These are phyloP conservation scores for Halyomorpha halys DNA, from an alignment of 1,140 invertebrate species.

Conservation along the genomic window DNA sequence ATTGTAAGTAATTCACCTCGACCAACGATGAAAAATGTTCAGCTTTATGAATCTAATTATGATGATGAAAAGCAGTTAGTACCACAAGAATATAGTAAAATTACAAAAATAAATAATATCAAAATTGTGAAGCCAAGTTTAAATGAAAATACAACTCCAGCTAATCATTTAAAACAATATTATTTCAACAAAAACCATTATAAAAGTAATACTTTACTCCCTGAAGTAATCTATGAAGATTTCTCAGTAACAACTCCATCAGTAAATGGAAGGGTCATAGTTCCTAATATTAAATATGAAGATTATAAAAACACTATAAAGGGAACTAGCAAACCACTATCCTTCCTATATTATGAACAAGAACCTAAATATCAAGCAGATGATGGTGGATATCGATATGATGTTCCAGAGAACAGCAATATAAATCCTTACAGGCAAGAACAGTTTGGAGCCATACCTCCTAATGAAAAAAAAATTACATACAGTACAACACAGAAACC, in stretches of 20 bases:
- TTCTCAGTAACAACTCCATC: conserved; percentile 19
- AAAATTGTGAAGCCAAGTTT: no score
- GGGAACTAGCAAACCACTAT: conserved; percentile 6
- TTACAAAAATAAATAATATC: no score
- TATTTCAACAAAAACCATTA: conserved; percentile 1
- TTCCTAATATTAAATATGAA: neutral
- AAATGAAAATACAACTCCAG: neutral
- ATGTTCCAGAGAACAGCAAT: neutral
- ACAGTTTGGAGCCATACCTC: neutral
- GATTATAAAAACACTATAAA: conserved; percentile 8
- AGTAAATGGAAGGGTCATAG: neutral
- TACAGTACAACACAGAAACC: conserved; percentile 24
- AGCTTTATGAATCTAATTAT: no score
- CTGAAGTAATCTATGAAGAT: conserved; percentile 16
- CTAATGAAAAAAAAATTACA: neutral
- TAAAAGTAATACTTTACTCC: conserved; percentile 21
- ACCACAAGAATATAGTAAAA: no score
- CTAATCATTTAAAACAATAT: neutral
- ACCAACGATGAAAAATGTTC: no score
- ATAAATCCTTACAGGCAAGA: neutral
- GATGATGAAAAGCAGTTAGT: no score
- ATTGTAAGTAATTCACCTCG: no score
- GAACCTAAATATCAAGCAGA: conserved; percentile 12
- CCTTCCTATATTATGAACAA: conserved; percentile 2
- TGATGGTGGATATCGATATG: conserved; percentile 2